These are phyloP conservation scores for Phylloscopus whistleri DNA, from an alignment of 2,113 vertebrate genomes.

Conservation along the genomic window DNA sequence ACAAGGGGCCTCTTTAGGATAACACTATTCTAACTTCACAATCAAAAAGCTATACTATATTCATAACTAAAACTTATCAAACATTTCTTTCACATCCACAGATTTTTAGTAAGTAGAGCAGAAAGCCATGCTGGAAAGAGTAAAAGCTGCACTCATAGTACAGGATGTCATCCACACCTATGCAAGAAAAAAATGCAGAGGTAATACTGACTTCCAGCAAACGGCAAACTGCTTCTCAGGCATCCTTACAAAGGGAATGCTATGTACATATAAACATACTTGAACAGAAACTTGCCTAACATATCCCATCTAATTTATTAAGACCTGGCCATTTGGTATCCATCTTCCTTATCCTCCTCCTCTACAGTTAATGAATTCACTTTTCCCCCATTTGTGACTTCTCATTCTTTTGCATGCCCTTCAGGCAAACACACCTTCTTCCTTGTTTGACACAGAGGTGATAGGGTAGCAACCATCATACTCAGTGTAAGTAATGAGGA, in stretches of 20 bases:
- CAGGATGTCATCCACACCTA: neutral
- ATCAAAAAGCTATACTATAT: too few relatives aligned
- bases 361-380: neutral
- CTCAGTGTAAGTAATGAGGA: neutral
- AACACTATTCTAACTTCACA: too few relatives aligned
- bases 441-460: neutral
- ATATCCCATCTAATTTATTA: neutral
- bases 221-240: neutral
- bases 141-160: neutral
- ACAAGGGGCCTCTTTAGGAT: too few relatives aligned
- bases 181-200: neutral
- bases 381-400: neutral
- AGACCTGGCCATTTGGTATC: neutral
- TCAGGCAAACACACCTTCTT: neutral
- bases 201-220: neutral
- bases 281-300: neutral
- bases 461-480: neutral
- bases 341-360: neutral
- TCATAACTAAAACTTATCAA: too few relatives aligned
- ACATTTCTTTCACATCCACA: too few relatives aligned
- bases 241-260: neutral
- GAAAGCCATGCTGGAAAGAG: neutral
- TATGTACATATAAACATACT: rapidly evolving
- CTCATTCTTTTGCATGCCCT: neutral
- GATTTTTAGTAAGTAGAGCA: neutral